phyloP scores from a whole-genome alignment of 2,113 vertebrate species.

The Bujurquina vittata region DNA sequence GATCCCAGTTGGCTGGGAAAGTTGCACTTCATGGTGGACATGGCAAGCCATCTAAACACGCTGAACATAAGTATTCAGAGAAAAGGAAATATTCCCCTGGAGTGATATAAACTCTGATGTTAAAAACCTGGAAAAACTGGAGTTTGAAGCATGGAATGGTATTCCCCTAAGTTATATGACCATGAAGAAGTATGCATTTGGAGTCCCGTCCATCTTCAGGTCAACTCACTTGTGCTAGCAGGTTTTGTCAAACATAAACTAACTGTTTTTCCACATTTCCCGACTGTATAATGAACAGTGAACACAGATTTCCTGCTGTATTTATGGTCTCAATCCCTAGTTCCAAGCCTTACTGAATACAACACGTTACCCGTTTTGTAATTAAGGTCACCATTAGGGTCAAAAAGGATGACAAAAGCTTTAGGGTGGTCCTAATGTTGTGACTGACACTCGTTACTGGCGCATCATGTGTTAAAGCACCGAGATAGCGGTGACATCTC shows the following conservation, averaged over 20 bases:
- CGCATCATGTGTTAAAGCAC: background rate
- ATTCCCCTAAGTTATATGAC: background rate
- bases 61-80: constrained; percentile 45
- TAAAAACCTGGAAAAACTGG: background rate
- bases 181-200: background rate
- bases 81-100: constrained; percentile 25
- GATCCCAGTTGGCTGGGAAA: constrained; percentile 12
- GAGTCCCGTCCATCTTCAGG: constrained; percentile 2
- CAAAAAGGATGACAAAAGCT: background rate
- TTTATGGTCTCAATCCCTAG: background rate
- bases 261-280: background rate
- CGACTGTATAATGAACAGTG: background rate
- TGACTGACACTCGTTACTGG: background rate
- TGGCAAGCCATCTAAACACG: constrained; percentile 36
- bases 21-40: constrained; percentile 55
- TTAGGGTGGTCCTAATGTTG: too few species aligned
- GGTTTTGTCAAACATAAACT: constrained; percentile 2
- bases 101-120: constrained; percentile 21
- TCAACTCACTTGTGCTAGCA: constrained; percentile 3
- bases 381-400: background rate
- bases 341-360: background rate
- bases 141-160: constrained; percentile 17
- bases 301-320: background rate
- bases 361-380: background rate
- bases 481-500: background rate